These are phyloP conservation scores for Amniataba percoides DNA, from an alignment of 2,797 vertebrate genomes.

Conservation along the genomic window DNA sequence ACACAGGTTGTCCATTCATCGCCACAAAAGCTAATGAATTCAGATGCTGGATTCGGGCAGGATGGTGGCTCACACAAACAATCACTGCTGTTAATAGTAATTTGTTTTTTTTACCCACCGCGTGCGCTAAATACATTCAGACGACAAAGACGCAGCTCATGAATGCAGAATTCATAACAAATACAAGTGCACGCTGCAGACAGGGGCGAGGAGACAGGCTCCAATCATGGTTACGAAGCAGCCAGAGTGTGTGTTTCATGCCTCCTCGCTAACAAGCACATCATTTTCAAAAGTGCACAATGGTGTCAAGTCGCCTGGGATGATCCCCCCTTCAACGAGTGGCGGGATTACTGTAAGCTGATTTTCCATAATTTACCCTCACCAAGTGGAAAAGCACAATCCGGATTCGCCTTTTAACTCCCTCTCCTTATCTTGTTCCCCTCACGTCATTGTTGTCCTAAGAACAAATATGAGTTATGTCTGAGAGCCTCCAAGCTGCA, in stretches of 20 bases:
- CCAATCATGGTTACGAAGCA: constrained; percentile 55
- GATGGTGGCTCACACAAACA: constrained; percentile 15
- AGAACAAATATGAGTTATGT: constrained; percentile 72
- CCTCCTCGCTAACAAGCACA: constrained; percentile 82
- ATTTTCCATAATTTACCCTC: constrained; percentile 86
- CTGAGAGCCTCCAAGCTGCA: constrained; percentile 49
- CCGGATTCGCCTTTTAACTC: constrained; percentile 81
- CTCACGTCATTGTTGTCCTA: constrained; percentile 70
- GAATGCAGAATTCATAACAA: constrained; percentile 33
- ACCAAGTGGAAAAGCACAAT: constrained; percentile 83
- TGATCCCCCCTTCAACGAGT: constrained; percentile 81
- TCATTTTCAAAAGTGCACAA: constrained; percentile 84
- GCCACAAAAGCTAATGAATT: constrained; percentile 24
- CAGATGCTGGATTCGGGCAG: neutral
- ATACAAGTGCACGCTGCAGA: constrained; percentile 20
- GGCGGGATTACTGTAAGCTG: constrained; percentile 85
- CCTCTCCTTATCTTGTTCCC: constrained; percentile 80
- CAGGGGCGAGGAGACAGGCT: constrained; percentile 36
- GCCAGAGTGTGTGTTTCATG: constrained; percentile 59
- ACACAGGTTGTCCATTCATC: constrained; percentile 37
- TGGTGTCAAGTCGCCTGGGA: constrained; percentile 82
- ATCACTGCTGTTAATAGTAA: constrained; percentile 1
- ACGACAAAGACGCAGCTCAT: constrained; percentile 8
- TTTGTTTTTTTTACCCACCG: constrained; percentile 26
- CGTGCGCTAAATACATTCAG: constrained; percentile 2